Evolutionary conservation across 1,140 invertebrate genomes (phyloP).

Genomic region (Aphidius gifuensis): DNA sequence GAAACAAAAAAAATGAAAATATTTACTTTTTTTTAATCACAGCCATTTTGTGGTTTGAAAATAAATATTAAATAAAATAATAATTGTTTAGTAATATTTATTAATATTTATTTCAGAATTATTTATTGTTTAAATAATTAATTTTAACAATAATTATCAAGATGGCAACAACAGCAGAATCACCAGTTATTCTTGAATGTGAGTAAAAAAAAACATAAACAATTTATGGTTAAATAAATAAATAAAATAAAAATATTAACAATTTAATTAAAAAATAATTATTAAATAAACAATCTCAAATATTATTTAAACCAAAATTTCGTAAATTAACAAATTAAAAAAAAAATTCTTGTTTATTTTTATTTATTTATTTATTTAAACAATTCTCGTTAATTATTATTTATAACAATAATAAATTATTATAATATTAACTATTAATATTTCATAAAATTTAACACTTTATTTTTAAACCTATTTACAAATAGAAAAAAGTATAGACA

Average conservation of each 20-base stretch:
- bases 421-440: no score
- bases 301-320: no score
- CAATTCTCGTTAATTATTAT: no score
- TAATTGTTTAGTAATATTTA: no score
- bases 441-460: no score
- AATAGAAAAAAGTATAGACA: no score
- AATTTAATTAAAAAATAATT: no score
- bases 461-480: no score
- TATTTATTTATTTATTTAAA: not conserved
- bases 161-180: slow-evolving; percentile 42
- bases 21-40: slow-evolving; percentile 10
- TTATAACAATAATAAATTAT: no score
- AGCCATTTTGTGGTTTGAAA: slow-evolving; percentile 6
- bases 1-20: no score
- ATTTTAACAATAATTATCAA: not conserved
- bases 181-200: slow-evolving; percentile 33
- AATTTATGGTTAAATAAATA: not conserved
- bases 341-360: not conserved
- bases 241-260: not conserved
- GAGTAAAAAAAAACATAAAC: slow-evolving; percentile 24
- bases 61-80: slow-evolving; percentile 12
- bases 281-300: no score
- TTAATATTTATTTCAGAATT: not conserved
- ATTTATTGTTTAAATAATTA: not conserved
- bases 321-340: no score